A percentile compares a stretch with the other conserved stretches of the same genome.
Evolutionary conservation across 2,797 vertebrate genomes (phyloP).

Genomic region (Chelonia mydas): DNA sequence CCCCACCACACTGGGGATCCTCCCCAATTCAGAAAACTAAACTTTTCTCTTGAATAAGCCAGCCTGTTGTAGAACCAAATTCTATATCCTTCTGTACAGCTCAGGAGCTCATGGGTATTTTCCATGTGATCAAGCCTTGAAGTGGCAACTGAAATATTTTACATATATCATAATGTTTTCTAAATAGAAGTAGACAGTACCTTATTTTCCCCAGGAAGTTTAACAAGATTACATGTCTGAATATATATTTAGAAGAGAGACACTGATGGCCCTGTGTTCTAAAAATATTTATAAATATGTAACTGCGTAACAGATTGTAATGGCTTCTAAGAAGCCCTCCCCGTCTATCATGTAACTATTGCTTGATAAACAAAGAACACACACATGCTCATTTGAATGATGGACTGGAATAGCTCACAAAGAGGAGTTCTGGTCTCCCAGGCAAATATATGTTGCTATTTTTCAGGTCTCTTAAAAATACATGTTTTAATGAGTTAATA

Average conservation of each 20-base stretch:
- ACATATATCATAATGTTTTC: background rate
- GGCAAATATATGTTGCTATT: constrained; percentile 30
- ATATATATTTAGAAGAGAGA: background rate
- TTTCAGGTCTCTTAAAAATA: constrained; percentile 61
- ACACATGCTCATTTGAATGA: background rate
- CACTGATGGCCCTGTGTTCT: background rate
- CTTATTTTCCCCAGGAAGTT: background rate
- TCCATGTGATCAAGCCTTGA: background rate
- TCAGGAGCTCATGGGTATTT: background rate
- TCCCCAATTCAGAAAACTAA: background rate
- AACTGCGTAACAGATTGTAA: background rate
- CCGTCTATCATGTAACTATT: background rate
- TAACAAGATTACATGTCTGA: constrained; percentile 19
- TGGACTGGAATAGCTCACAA: background rate
- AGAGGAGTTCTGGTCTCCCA: constrained; percentile 37
- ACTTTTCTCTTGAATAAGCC: background rate
- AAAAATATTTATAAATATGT: constrained; percentile 23
- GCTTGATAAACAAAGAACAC: constrained; percentile 21
- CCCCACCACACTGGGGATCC: background rate
- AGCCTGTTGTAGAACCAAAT: background rate
- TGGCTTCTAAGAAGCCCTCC: background rate
- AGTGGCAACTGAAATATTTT: constrained; percentile 4
- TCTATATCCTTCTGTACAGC: background rate
- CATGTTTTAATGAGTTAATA: constrained; percentile 56
- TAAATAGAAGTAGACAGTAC: background rate